A percentile compares a stretch with the other conserved stretches of the same genome.
Evolutionary conservation across 1,140 invertebrate species (phyloP).

Genomic region (Lysiphlebus fabarum): DNA sequence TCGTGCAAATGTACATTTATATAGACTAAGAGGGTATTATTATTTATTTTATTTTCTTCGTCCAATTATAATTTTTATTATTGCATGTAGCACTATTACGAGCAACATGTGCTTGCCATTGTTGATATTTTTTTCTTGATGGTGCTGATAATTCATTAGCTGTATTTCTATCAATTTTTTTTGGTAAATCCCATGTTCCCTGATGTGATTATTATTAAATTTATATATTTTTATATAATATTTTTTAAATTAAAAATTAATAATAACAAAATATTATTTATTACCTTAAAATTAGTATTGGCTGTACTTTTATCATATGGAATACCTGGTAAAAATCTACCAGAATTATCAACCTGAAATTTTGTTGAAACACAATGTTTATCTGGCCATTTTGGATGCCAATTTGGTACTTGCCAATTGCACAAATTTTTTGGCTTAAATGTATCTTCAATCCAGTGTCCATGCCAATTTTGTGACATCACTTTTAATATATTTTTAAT

Average conservation of each 20-base stretch:
- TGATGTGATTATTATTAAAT: slow-evolving; percentile 19
- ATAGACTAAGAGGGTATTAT: slow-evolving; percentile 60
- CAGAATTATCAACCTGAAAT: slow-evolving; percentile 35
- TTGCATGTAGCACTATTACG: neutral
- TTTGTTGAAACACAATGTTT: slow-evolving; percentile 35
- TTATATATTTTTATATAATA: slow-evolving; percentile 11
- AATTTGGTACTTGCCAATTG: slow-evolving; percentile 43
- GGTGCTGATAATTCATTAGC: slow-evolving; percentile 34
- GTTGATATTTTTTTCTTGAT: slow-evolving; percentile 27
- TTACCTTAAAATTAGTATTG: slow-evolving; percentile 37
- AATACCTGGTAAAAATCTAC: slow-evolving; percentile 28
- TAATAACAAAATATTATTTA: slow-evolving; percentile 13
- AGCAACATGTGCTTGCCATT: slow-evolving; percentile 28
- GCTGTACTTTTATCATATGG: slow-evolving; percentile 24
- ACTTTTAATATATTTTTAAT: slow-evolving; percentile 1
- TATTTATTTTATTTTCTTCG: slow-evolving; percentile 1
- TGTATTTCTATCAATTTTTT: slow-evolving; percentile 32
- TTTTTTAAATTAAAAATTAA: no score
- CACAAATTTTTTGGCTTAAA: slow-evolving; percentile 35
- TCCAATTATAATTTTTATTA: slow-evolving; percentile 5
- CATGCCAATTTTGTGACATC: slow-evolving; percentile 44
- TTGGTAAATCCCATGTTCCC: slow-evolving; percentile 40
- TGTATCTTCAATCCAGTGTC: slow-evolving; percentile 36
- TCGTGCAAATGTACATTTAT: slow-evolving; percentile 75
- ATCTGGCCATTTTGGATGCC: slow-evolving; percentile 36